Evolutionary conservation across 2,888 invertebrate genomes (phyloP), one percentile per base, ranked within the genome.

Genomic region (Brachyopa scutellaris): DNA sequence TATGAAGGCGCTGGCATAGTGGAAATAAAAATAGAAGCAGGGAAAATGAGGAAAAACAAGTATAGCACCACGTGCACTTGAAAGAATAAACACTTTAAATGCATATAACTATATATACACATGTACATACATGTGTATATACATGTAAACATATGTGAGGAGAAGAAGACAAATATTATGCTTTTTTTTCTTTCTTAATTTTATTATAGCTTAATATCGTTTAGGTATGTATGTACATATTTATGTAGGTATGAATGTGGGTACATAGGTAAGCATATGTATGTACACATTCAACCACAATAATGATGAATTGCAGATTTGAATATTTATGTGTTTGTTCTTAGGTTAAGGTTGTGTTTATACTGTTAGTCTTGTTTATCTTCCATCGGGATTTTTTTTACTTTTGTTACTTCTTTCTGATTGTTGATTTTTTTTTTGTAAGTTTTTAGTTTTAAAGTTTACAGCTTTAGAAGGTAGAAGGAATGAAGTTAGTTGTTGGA

Each of bases 51-150:
- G 42, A 53, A 51, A 55, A 51, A 47, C 51, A 74, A 64, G 51
- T 49, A 59, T 23, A 51, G 31, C 51, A 76, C 69, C 76, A 76
- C 76, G 76, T 76, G 76, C 55, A 69, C 61, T 76, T 67, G 26
- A 59, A 15, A 33, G 19, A 51, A 51, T 15, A n/a, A n/a, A n/a
- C n/a, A n/a, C n/a, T n/a, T n/a, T n/a, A n/a, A n/a, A 17, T 45
- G 15, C n/a, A 67, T 33, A 23, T 23, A 23, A 26, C 26, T 38
- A 5, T 8, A 33, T 13, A 11, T 26, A 26, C 6, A 1, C 49
- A 17, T 23, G 5, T 45, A 8, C 15, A 36, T 26, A 21, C 1
- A 9, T 40, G n/a, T n/a, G n/a, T n/a, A n/a, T n/a, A n/a, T n/a
- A n/a, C n/a, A n/a, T n/a, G n/a, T n/a, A n/a, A n/a, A n/a, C n/a